These are phyloP conservation scores for Cyclina sinensis DNA, from an alignment of 1,140 invertebrate genomes.

Conservation along the genomic window DNA sequence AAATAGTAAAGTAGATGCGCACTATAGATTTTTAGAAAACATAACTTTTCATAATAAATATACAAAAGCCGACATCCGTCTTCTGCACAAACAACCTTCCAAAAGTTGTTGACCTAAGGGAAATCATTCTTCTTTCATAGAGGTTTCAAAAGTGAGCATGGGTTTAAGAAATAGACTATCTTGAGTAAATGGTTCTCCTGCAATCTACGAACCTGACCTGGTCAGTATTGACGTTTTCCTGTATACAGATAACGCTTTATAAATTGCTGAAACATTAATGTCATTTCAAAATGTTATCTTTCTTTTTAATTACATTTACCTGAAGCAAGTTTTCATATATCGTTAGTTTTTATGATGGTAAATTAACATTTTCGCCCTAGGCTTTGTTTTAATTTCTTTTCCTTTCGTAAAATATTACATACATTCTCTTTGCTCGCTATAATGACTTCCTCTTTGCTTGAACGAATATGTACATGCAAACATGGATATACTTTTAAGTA, in stretches of 20 bases:
- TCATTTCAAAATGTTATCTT: conserved; percentile 42
- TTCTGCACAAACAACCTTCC: too few relatives aligned
- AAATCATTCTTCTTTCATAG: too few relatives aligned
- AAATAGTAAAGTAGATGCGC: too few relatives aligned
- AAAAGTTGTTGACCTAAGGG: too few relatives aligned
- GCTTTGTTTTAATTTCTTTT: conserved; percentile 52
- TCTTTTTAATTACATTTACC: conserved; percentile 50
- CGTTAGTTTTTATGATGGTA: conserved; percentile 10
- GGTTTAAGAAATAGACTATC: too few relatives aligned
- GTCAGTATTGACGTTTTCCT: background rate
- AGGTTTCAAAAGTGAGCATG: too few relatives aligned
- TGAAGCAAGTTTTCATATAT: conserved; percentile 24
- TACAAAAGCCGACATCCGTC: too few relatives aligned
- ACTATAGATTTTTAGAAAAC: too few relatives aligned
- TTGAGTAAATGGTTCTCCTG: too few relatives aligned
- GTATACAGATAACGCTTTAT: background rate
- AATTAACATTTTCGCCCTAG: conserved; percentile 25
- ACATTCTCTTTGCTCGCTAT: conserved; percentile 13
- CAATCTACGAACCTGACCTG: background rate
- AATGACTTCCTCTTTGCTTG: background rate
- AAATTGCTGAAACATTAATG: conserved; percentile 16
- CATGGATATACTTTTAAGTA: background rate
- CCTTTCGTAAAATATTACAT: conserved; percentile 16
- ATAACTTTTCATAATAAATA: too few relatives aligned
- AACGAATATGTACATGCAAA: background rate